Evolutionary conservation across 2,888 invertebrate genomes (phyloP).

Genomic region (Drosophila meridionalis): DNA sequence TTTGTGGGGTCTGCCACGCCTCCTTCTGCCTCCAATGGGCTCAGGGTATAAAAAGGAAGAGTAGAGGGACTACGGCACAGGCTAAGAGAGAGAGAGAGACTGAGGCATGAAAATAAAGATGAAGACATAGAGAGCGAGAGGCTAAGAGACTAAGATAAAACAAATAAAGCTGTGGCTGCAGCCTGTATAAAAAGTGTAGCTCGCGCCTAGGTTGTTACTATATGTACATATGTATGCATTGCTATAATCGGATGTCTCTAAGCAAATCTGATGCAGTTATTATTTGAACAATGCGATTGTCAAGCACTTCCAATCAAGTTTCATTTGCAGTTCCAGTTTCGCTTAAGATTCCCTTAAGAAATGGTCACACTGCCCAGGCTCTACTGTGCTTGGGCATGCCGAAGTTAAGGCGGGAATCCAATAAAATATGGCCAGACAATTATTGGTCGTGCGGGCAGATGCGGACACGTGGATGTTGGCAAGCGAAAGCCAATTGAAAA

Average conservation of each 20-base stretch:
- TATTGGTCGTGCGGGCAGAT: constrained; percentile 23
- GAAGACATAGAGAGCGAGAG: not conserved
- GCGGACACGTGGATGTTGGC: constrained; percentile 16
- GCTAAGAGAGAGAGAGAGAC: not conserved
- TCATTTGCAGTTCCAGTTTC: not conserved
- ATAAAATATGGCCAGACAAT: constrained; percentile 42
- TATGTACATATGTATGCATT: too few relatives aligned
- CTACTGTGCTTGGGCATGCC: not conserved
- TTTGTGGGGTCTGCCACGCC: too few relatives aligned
- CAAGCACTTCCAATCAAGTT: too few relatives aligned
- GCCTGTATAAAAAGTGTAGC: too few relatives aligned
- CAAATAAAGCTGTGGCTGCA: too few relatives aligned
- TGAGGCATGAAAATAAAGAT: not conserved
- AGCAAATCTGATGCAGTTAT: not conserved
- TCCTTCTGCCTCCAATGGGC: too few relatives aligned
- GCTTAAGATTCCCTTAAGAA: not conserved
- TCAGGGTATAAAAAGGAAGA: too few relatives aligned
- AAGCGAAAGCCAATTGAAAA: constrained; percentile 66
- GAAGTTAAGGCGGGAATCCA: constrained; percentile 2
- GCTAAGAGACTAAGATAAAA: too few relatives aligned
- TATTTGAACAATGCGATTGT: not conserved
- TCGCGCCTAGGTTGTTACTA: too few relatives aligned
- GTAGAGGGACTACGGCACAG: too few relatives aligned
- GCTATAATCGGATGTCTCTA: not conserved
- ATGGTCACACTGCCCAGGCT: not conserved